Evolutionary conservation across 53 echinoderm and acorn worm genomes (phyloP).

Genomic region (Henricia sp.): DNA sequence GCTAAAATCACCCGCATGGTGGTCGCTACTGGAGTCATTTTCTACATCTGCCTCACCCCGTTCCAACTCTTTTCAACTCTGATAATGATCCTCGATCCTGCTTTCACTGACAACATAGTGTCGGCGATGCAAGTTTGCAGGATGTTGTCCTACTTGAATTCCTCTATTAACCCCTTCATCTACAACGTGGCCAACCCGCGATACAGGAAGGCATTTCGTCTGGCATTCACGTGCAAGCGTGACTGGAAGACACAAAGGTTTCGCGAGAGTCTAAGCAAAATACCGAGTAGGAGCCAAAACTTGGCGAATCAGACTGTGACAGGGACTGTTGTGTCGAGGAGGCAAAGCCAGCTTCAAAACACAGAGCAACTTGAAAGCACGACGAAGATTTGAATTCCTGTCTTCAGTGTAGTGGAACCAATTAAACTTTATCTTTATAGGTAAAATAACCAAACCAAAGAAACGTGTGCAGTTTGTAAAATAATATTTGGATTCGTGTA

Average conservation of each 20-base stretch:
- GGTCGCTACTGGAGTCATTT: slow-evolving; percentile 58
- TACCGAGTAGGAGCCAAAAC: background rate
- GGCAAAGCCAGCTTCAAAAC: background rate
- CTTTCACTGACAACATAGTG: slow-evolving; percentile 11
- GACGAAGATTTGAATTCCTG: background rate
- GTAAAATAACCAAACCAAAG: no score
- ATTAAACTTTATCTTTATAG: no score
- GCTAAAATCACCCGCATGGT: slow-evolving; percentile 63
- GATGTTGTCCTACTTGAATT: slow-evolving; percentile 57
- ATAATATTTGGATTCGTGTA: no score
- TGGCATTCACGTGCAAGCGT: slow-evolving; percentile 19
- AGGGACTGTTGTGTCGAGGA: background rate
- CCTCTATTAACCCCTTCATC: slow-evolving; percentile 58
- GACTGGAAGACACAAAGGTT: background rate
- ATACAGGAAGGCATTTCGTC: slow-evolving; percentile 49
- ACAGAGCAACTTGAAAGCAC: background rate
- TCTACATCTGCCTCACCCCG: slow-evolving; percentile 69
- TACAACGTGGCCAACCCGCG: slow-evolving; percentile 64
- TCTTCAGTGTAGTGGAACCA: no score
- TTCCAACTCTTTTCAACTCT: slow-evolving; percentile 57
- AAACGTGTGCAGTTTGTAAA: no score
- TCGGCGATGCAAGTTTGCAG: slow-evolving; percentile 54
- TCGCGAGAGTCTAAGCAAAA: background rate
- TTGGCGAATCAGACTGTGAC: background rate
- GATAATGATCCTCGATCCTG: slow-evolving; percentile 33